Evolutionary conservation across 1,140 invertebrate genomes (phyloP).

Genomic region (Drosophila parabipectinata): DNA sequence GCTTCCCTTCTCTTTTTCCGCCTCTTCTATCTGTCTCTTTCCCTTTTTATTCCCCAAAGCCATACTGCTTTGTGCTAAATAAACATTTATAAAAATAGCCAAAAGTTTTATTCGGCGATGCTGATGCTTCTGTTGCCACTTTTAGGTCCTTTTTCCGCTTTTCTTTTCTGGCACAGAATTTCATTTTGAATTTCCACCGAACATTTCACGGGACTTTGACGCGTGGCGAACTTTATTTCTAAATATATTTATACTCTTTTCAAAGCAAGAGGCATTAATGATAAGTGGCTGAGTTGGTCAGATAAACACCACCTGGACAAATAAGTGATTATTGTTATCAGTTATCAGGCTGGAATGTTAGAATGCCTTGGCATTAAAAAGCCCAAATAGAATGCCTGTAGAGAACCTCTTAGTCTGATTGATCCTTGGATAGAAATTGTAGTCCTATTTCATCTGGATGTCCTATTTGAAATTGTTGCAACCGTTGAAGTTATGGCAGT

Average conservation of each 20-base stretch:
- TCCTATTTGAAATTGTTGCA: constrained; percentile 53
- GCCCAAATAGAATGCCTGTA: not conserved
- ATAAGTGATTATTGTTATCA: constrained; percentile 25
- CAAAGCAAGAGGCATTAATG: constrained; percentile 3
- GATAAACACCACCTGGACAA: not conserved
- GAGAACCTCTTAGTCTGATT: not conserved
- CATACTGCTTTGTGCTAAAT: constrained; percentile 61
- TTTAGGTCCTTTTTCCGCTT: constrained; percentile 32
- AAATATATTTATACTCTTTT: constrained; percentile 31
- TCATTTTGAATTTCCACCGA: constrained; percentile 69
- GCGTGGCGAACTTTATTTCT: constrained; percentile 64
- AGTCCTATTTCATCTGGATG: constrained; percentile 9
- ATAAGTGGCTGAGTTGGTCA: constrained; percentile 18
- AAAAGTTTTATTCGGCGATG: constrained; percentile 78
- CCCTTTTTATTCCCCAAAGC: constrained; percentile 6
- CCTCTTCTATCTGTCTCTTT: constrained; percentile 6
- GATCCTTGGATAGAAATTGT: not conserved
- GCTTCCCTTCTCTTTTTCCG: not conserved
- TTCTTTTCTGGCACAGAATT: constrained; percentile 51
- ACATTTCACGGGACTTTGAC: constrained; percentile 64
- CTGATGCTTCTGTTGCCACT: constrained; percentile 48
- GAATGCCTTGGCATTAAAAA: not conserved
- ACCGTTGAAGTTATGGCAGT: constrained; percentile 34
- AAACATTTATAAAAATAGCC: constrained; percentile 77
- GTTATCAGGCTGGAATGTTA: not conserved